phyloP scores from a whole-genome alignment of 2,797 vertebrate genomes.

The Adrianichthys oophorus region DNA sequence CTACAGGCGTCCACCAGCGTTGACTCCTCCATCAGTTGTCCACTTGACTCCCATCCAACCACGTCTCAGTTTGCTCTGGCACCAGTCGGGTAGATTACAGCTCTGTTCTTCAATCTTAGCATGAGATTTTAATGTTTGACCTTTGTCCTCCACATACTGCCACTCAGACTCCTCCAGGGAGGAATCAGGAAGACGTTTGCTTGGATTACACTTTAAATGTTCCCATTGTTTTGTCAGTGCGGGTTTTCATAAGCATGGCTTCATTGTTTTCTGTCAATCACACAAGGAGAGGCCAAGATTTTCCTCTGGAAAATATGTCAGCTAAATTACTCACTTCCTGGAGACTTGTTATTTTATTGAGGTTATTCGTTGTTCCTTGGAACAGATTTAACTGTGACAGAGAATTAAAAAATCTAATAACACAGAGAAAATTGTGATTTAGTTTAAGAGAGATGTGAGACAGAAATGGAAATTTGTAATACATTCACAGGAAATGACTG shows the following conservation, averaged over 20 bases:
- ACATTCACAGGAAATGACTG: slow-evolving; percentile 1
- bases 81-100: slow-evolving; percentile 4
- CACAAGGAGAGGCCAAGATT: slow-evolving; percentile 1
- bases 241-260: slow-evolving; percentile 20
- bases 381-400: neutral
- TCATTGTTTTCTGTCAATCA: slow-evolving; percentile 26
- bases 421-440: neutral
- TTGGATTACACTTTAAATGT: neutral
- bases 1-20: neutral
- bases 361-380: slow-evolving; percentile 1
- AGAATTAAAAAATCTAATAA: slow-evolving; percentile 13
- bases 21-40: neutral
- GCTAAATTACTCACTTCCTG: slow-evolving; percentile 1
- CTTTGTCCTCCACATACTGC: slow-evolving; percentile 10
- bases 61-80: slow-evolving; percentile 19
- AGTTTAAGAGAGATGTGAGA: slow-evolving; percentile 2
- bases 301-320: slow-evolving; percentile 1
- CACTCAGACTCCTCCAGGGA: slow-evolving; percentile 2
- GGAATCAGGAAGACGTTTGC: slow-evolving; percentile 14
- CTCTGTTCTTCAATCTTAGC: slow-evolving; percentile 8
- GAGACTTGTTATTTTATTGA: neutral
- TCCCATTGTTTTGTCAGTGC: neutral
- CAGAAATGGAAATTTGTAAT: slow-evolving; percentile 8
- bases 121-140: slow-evolving; percentile 3
- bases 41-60: neutral